Evolutionary conservation across 2,888 invertebrate genomes (phyloP).

Genomic region (Scaptomyza tumidula): DNA sequence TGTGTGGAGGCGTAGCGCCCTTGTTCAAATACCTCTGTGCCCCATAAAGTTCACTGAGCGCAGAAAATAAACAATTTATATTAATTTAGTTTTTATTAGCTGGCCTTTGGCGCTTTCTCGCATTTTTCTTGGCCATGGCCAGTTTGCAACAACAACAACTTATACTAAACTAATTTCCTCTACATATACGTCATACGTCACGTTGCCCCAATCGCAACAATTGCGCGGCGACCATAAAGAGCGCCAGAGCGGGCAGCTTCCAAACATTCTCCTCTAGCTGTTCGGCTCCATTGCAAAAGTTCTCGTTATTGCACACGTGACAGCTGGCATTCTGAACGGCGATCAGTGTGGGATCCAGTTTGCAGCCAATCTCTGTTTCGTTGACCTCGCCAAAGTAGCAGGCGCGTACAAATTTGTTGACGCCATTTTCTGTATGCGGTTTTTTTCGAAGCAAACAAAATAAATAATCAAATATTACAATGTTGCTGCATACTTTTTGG

Average conservation of each 20-base stretch:
- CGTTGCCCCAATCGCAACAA: constrained; percentile 30
- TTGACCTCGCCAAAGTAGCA: constrained; percentile 81
- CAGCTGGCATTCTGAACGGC: constrained; percentile 69
- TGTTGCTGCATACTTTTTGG: constrained; percentile 63
- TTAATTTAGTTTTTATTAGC: constrained; percentile 69
- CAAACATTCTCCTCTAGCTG: constrained; percentile 20
- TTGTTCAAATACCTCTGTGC: constrained; percentile 26
- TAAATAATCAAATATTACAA: constrained; percentile 8
- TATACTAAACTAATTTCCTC: constrained; percentile 4
- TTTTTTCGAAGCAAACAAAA: constrained; percentile 21
- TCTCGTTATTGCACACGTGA: constrained; percentile 75
- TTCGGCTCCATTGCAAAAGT: constrained; percentile 71
- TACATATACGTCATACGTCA: constrained; percentile 51
- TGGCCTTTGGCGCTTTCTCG: constrained; percentile 33
- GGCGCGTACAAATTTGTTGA: constrained; percentile 71
- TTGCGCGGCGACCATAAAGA: constrained; percentile 21
- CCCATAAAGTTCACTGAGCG: constrained; percentile 58
- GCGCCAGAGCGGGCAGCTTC: constrained; percentile 29
- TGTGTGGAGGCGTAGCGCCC: constrained; percentile 45
- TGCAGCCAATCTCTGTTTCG: constrained; percentile 75
- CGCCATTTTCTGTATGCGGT: constrained; percentile 67
- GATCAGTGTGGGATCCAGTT: constrained; percentile 71
- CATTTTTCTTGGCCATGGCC: constrained; percentile 52
- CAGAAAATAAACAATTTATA: constrained; percentile 66
- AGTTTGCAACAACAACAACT: constrained; percentile 26